These are phyloP conservation scores for Augiades crinisus DNA, from an alignment of 2,888 invertebrate species.

Conservation along the genomic window DNA sequence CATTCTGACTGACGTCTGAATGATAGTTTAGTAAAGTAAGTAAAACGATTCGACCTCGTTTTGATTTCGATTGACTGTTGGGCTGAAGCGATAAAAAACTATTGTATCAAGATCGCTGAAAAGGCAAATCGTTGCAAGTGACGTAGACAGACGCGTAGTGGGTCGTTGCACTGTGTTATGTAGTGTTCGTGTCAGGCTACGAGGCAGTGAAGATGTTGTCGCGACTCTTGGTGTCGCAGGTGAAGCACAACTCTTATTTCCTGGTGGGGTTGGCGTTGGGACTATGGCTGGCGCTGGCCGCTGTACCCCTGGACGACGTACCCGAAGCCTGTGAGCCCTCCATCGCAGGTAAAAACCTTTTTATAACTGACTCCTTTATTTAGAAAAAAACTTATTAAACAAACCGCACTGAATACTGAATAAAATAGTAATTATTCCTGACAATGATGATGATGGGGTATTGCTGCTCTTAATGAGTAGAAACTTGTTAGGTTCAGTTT, in stretches of 20 bases:
- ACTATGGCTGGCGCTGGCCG: slow-evolving; percentile 76
- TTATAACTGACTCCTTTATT: no score
- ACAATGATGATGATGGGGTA: no score
- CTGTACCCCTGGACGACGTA: slow-evolving; percentile 69
- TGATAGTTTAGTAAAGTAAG: no score
- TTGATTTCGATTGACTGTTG: no score
- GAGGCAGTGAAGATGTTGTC: slow-evolving; percentile 52
- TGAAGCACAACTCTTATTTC: slow-evolving; percentile 81
- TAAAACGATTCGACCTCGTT: no score
- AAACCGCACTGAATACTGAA: no score
- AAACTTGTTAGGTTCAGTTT: no score
- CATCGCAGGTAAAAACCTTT: background rate
- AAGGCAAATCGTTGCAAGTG: background rate
- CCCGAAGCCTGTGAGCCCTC: slow-evolving; percentile 36
- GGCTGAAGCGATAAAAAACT: no score
- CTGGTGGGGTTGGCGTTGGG: slow-evolving; percentile 80
- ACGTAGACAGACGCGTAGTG: background rate
- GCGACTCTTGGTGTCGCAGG: slow-evolving; percentile 69
- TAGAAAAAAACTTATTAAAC: background rate
- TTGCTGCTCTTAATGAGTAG: no score
- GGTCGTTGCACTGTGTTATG: background rate
- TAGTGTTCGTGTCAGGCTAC: background rate
- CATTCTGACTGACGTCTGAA: no score
- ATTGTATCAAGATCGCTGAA: background rate
- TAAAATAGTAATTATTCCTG: no score